Evolutionary conservation across 2,888 invertebrate species (phyloP), one percentile per base, ranked within the genome.

Genomic region (Drosophila affinis): DNA sequence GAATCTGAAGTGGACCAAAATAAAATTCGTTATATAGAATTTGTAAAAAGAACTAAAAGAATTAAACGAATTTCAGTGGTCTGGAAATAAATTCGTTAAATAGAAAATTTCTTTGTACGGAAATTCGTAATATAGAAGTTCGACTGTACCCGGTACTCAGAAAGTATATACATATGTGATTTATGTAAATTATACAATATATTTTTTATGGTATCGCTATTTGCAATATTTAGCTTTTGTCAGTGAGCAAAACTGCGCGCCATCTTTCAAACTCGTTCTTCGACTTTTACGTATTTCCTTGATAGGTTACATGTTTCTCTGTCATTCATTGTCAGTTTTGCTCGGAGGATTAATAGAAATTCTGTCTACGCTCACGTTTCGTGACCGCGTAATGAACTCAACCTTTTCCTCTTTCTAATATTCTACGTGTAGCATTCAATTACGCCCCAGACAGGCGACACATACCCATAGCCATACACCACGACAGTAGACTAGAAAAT

Each of bases 391-490:
- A 73, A 70, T 84, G 60, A 69, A 71, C 62, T 53, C 61, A 32
- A 45, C 49, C 48, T 67, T 45, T 46, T 39, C 27, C 47, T 62
- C 67, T 64, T 60, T 24, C 48, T 72, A 83, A 84, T 84, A 87
- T 88, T 86, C 75, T 84, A 84, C 84, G 84, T 87, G 88, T 64
- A 74, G 58, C 69, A 75, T 88, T 88, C 69, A 88, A 83, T 83
- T 83, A 84, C 51, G 55, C 9, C 17, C 44, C 56, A 67, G 68
- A 56, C 65, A 77, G 47, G 56, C 39, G n/a, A 14, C 39, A 39
- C 39, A 39, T n/a, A 39, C 39, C 39, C 58, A 24, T 24, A 24
- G 24, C 24, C 24, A 24, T 24, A 24, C 4, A 24, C 24, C 24
- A 24, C 47, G 51, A 39, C 59, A 52, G 24, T n/a, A 18, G 24